Percentiles rank a stretch among this genome's conserved stretches.
phyloP scores from a whole-genome alignment of 2,888 invertebrate genomes.

The Sthenelais limicola region DNA sequence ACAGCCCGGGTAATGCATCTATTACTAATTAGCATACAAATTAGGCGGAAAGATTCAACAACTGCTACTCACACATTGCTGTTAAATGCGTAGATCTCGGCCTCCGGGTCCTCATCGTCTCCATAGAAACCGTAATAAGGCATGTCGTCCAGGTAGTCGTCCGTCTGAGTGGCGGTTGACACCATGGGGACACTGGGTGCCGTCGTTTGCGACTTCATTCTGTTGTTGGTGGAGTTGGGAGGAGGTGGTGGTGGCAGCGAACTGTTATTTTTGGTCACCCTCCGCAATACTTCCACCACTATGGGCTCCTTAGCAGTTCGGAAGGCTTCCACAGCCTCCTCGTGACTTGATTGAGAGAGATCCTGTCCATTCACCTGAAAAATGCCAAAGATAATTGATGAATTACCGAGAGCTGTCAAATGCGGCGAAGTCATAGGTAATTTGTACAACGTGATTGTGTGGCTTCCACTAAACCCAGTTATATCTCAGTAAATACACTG shows the following conservation, averaged over 20 bases:
- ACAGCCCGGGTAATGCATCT: no score
- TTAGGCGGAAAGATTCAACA: no score
- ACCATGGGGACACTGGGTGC: conserved; percentile 64
- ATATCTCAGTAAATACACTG: no score
- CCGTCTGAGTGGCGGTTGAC: conserved; percentile 70
- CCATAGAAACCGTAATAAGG: conserved; percentile 39
- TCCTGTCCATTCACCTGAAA: conserved; percentile 72
- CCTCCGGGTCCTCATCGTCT: conserved; percentile 33
- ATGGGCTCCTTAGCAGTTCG: conserved; percentile 71
- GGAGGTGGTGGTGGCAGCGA: conserved; percentile 56
- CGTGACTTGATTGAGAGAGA: conserved; percentile 69
- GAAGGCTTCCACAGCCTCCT: conserved; percentile 72
- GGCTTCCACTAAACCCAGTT: no score
- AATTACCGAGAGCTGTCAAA: no score
- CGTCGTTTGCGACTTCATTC: conserved; percentile 44
- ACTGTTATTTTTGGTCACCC: conserved; percentile 58
- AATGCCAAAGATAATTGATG: background rate
- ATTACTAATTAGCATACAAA: no score
- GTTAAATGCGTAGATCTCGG: conserved; percentile 29
- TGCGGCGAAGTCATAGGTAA: no score
- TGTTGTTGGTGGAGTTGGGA: conserved; percentile 57
- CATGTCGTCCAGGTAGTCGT: conserved; percentile 60
- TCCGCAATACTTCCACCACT: conserved; percentile 70
- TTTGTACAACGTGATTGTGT: no score
- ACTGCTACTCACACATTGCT: conserved; percentile 38